These are phyloP conservation scores for Acanthiza pusilla DNA, from an alignment of 2,797 vertebrate species.

Conservation along the genomic window DNA sequence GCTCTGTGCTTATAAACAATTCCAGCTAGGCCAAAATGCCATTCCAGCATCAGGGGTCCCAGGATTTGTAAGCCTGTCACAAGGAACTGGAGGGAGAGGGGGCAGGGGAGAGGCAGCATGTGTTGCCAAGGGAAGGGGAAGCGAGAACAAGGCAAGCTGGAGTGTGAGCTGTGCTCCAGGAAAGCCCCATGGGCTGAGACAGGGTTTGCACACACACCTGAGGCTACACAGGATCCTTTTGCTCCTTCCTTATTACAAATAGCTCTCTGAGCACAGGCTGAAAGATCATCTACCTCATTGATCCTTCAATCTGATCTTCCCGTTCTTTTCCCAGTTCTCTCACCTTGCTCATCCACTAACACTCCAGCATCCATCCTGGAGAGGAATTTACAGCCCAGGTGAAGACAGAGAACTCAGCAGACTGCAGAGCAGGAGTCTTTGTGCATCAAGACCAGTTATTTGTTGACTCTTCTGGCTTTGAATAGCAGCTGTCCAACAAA, in stretches of 20 bases:
- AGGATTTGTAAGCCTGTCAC: slow-evolving; percentile 5
- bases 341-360: not conserved
- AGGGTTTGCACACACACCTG: not conserved
- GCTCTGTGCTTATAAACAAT: slow-evolving; percentile 46
- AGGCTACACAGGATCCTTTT: not conserved
- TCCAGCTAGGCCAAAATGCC: slow-evolving; percentile 40
- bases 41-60: slow-evolving; percentile 17
- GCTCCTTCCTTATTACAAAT: not conserved
- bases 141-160: not conserved
- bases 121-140: slow-evolving; percentile 16
- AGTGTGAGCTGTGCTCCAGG: not conserved
- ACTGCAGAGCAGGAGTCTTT: not conserved
- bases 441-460: not conserved
- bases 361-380: not conserved
- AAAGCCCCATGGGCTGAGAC: not conserved
- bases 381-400: not conserved
- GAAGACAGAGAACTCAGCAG: not conserved
- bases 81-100: not conserved
- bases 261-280: not conserved
- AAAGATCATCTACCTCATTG: not conserved
- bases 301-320: not conserved
- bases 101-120: not conserved
- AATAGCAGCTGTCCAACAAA: not conserved
- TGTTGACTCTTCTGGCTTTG: not conserved
- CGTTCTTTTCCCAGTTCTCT: not conserved